Evolutionary conservation across 2,888 invertebrate genomes (phyloP), one percentile per base, ranked within the genome.

Genomic region (Pharmacophagus antenor): DNA sequence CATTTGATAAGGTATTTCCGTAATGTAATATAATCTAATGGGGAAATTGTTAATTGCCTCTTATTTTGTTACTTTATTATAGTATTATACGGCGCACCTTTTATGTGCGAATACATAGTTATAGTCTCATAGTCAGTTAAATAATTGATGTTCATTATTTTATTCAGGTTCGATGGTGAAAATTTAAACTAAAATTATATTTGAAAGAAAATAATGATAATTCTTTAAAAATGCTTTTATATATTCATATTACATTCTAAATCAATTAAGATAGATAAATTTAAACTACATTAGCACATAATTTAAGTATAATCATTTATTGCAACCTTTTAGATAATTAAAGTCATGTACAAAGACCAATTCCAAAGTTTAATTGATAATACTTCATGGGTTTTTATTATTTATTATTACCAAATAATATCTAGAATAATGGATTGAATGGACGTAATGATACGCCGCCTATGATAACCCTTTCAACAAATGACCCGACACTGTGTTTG

Each of bases 1-100:
- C 37, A 27, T 56, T 53, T 27, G 52, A 48, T 23, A 61, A 52
- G 61, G 47, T 52, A 56, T 56, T 61, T 48, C 56, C 21, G 25
- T 23, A 42, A 27, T 25, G 46, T n/a, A 41, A 31, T 42, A 4
- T 18, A n/a, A n/a, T n/a, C n/a, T n/a, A 18, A 51, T 46, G 50
- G 52, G 47, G 41, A 20, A 55, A 48, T 52, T 41, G 17, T 22
- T 60, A 61, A 53, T 56, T 56, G 48, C 41, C 25, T 8, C 27
- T 61, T 56, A 48, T 41, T 25, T 49, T 56, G 49, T 49, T 56
- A 42, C 23, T 52, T 51, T 27, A 58, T 53, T 27, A 49, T 48
- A 21, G 25, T 49, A 27, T 49, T 56, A 48, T 21, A 56, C 37
- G 22, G 17, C 46, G 44, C 42, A 52, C 52, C 42, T 4, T 42